A percentile compares a stretch with the other conserved stretches of the same genome.
phyloP scores from a whole-genome alignment of 37 sponge, comb jelly and placozoan genomes.

The Beroe ovata region DNA sequence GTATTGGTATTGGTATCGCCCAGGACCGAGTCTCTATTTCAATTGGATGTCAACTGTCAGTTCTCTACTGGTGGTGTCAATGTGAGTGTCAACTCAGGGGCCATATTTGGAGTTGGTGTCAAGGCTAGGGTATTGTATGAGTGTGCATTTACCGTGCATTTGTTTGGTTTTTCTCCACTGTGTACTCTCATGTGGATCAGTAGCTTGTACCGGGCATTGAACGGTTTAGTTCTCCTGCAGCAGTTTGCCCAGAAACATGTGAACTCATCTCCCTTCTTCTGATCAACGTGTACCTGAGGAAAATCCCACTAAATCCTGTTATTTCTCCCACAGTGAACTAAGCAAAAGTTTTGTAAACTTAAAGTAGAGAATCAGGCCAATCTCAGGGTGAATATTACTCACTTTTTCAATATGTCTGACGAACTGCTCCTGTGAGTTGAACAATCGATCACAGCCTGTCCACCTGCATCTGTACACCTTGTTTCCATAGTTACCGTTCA shows the following conservation, averaged over 20 bases:
- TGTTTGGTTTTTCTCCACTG: conserved; percentile 94
- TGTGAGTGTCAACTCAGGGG: too few relatives aligned
- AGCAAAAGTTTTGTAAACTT: too few relatives aligned
- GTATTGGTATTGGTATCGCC: too few relatives aligned
- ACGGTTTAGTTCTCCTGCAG: conserved; percentile 78
- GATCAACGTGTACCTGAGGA: conserved; percentile 75
- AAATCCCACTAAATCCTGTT: too few relatives aligned
- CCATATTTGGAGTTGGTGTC: too few relatives aligned
- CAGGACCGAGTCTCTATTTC: too few relatives aligned
- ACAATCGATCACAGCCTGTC: conserved; percentile 73
- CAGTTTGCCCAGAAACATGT: conserved; percentile 81
- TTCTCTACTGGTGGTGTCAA: too few relatives aligned
- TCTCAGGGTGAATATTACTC: too few relatives aligned
- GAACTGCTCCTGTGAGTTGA: conserved; percentile 75
- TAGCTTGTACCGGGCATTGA: conserved; percentile 94
- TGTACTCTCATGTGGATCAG: conserved; percentile 93
- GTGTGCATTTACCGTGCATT: conserved; percentile 90
- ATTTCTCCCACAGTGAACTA: too few relatives aligned
- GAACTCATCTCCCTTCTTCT: conserved; percentile 76
- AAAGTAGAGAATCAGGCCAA: too few relatives aligned
- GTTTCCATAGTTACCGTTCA: not conserved
- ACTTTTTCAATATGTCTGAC: conserved; percentile 84
- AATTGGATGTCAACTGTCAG: too few relatives aligned
- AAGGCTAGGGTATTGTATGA: too few relatives aligned
- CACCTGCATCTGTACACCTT: conserved; percentile 72